Conservation (phyloP, 2,797 vertebrate genomes). For the Ptychobarbus kaznakovi region DNA sequence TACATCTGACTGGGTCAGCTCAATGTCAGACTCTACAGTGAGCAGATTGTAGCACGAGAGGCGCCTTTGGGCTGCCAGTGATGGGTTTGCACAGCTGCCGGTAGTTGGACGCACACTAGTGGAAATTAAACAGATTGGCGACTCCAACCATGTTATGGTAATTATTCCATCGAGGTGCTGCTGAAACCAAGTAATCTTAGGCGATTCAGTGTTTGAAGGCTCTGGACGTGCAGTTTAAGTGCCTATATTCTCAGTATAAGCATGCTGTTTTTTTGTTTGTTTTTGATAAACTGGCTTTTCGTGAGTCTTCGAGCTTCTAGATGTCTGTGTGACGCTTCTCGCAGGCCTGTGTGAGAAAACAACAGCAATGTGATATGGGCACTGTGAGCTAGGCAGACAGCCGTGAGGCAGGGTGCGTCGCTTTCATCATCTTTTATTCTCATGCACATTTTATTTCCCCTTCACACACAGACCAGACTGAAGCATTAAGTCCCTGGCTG, state of each 20-base stretch:
- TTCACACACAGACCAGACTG: conserved; percentile 18
- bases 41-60: conserved; percentile 53
- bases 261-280: conserved; percentile 46
- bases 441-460: conserved; percentile 38
- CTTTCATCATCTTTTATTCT: conserved; percentile 43
- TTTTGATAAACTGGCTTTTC: conserved; percentile 63
- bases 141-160: conserved; percentile 41
- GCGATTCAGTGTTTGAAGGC: background rate
- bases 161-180: conserved; percentile 35
- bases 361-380: conserved; percentile 71
- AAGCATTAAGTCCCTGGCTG: background rate
- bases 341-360: conserved; percentile 65
- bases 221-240: background rate
- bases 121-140: conserved; percentile 44
- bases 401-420: conserved; percentile 75
- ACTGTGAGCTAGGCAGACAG: conserved; percentile 68
- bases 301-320: conserved; percentile 64
- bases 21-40: conserved; percentile 64
- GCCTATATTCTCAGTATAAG: conserved; percentile 13
- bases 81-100: conserved; percentile 76
- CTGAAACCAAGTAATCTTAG: conserved; percentile 33
- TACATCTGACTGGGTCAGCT: conserved; percentile 64
- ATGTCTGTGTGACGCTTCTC: conserved; percentile 56
- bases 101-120: conserved; percentile 57
- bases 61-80: conserved; percentile 52